Conservation (phyloP, 2,888 invertebrate genomes). For the Abscondita cerata region DNA sequence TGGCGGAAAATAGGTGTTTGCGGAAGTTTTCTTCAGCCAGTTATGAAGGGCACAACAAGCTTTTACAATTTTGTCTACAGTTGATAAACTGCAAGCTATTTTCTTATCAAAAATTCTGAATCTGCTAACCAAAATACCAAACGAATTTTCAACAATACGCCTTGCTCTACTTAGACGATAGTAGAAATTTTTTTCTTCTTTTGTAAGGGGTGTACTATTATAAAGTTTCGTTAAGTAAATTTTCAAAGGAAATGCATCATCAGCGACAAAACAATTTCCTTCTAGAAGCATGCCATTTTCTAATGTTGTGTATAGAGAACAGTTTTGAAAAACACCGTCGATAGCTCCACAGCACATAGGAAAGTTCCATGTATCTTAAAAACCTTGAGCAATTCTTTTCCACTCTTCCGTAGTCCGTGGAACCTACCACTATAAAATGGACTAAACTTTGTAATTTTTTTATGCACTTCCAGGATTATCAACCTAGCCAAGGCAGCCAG, state of each 20-base stretch:
- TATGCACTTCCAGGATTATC: not conserved
- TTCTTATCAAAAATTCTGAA: conserved; percentile 29
- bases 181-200: conserved; percentile 35
- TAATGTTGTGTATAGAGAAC: not conserved
- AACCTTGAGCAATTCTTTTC: not conserved
- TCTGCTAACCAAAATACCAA: conserved; percentile 37
- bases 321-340: conserved; percentile 10
- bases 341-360: conserved; percentile 5
- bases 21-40: conserved; percentile 30
- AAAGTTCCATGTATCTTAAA: conserved; percentile 10
- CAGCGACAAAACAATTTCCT: not conserved
- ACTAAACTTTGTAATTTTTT: not conserved
- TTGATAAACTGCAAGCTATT: conserved; percentile 3
- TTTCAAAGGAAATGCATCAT: conserved; percentile 13
- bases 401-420: not conserved
- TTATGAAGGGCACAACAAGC: conserved; percentile 21
- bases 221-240: not conserved
- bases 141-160: conserved; percentile 9
- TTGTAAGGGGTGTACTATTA: not conserved
- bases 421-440: not conserved
- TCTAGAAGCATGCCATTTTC: not conserved
- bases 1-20: conserved; percentile 15
- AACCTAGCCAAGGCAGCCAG: not conserved
- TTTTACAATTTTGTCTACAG: conserved; percentile 32
- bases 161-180: conserved; percentile 15